These are phyloP conservation scores for Osmerus mordax DNA, from an alignment of 2,113 vertebrate genomes.

Conservation along the genomic window DNA sequence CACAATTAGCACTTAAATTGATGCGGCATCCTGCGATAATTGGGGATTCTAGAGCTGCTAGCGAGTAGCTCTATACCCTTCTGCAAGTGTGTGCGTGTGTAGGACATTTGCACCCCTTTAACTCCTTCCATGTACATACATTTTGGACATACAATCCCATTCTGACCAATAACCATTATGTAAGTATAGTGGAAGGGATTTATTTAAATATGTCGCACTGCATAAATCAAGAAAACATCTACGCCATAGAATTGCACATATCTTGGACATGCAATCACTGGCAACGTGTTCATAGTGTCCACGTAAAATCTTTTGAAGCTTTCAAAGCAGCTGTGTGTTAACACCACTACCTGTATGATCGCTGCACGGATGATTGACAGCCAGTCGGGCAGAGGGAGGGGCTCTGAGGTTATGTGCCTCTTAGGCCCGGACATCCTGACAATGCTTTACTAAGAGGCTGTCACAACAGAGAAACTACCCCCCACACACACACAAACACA, in stretches of 20 bases:
- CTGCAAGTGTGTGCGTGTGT: slow-evolving; percentile 41
- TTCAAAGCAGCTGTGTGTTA: background rate
- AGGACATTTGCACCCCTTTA: background rate
- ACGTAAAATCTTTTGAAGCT: slow-evolving; percentile 23
- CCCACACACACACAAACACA: background rate
- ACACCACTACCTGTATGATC: slow-evolving; percentile 1
- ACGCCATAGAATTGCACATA: too few relatives aligned
- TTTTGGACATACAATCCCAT: too few relatives aligned
- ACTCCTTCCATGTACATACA: background rate
- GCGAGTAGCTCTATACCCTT: slow-evolving; percentile 81
- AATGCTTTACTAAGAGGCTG: slow-evolving; percentile 50
- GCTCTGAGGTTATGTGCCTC: slow-evolving; percentile 27
- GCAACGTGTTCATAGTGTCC: too few relatives aligned
- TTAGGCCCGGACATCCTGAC: slow-evolving; percentile 52
- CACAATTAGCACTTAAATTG: slow-evolving; percentile 98
- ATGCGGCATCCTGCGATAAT: slow-evolving; percentile 95
- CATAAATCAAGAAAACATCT: too few relatives aligned
- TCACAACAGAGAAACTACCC: slow-evolving; percentile 50
- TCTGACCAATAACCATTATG: too few relatives aligned
- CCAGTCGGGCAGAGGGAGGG: slow-evolving; percentile 29
- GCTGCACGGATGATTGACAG: slow-evolving; percentile 15
- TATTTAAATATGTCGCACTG: too few relatives aligned
- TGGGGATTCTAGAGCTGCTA: slow-evolving; percentile 90
- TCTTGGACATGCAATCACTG: too few relatives aligned
- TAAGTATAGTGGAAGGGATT: too few relatives aligned